A percentile compares a stretch with the other conserved stretches of the same genome.
Conservation (phyloP, 2,113 vertebrate genomes). For the Condylura cristata region DNA sequence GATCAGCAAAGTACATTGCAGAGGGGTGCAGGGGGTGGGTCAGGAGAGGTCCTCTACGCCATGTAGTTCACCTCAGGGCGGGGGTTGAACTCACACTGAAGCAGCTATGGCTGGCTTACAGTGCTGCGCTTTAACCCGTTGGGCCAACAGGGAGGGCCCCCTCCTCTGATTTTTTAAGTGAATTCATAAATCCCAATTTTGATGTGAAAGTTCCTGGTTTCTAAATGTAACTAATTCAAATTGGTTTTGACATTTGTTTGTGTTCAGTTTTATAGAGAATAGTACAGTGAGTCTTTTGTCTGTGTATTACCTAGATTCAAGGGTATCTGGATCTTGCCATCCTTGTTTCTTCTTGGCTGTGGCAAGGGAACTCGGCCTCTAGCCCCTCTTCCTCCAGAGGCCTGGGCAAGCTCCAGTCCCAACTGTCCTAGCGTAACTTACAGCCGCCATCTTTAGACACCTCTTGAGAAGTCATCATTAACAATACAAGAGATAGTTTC, state of each 20-base stretch:
- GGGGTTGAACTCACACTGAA: too few species aligned
- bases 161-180: conserved; percentile 21
- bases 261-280: conserved; percentile 7
- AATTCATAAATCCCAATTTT: conserved; percentile 4
- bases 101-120: too few species aligned
- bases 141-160: too few species aligned
- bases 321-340: background rate
- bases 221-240: background rate
- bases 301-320: background rate
- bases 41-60: too few species aligned
- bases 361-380: background rate
- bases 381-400: too few species aligned
- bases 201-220: background rate
- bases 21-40: too few species aligned
- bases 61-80: too few species aligned
- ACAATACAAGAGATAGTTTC: background rate
- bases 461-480: background rate
- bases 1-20: too few species aligned
- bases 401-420: too few species aligned
- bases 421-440: background rate
- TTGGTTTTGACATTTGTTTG: background rate
- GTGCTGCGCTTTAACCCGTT: too few species aligned
- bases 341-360: background rate
- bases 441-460: background rate
- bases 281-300: background rate